These are phyloP conservation scores for Smithornis capensis DNA, from an alignment of 2,113 vertebrate species.

Conservation along the genomic window DNA sequence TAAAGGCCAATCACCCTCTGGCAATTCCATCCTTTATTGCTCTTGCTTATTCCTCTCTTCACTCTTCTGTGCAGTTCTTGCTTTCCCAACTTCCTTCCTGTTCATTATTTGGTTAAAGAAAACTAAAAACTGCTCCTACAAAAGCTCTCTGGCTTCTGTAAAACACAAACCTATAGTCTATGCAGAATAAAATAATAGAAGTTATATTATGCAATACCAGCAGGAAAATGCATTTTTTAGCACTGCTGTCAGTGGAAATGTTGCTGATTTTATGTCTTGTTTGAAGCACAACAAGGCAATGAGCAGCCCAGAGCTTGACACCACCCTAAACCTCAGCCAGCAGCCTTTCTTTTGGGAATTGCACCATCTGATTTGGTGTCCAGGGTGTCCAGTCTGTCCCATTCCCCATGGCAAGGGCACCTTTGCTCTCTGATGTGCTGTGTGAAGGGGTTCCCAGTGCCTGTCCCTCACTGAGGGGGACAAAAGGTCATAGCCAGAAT, in stretches of 20 bases:
- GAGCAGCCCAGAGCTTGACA: not conserved
- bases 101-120: not conserved
- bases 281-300: not conserved
- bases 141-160: not conserved
- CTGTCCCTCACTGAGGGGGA: not conserved
- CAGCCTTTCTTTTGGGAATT: not conserved
- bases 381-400: not conserved
- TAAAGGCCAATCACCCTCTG: constrained; percentile 20
- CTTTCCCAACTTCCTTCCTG: not conserved
- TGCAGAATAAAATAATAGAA: not conserved
- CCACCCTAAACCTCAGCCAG: not conserved
- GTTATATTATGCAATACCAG: not conserved
- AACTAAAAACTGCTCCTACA: not conserved
- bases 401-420: fast-evolving
- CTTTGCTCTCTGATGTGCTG: fast-evolving
- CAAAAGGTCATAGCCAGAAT: not conserved
- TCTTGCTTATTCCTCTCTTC: not conserved
- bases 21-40: not conserved
- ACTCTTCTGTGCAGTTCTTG: not conserved
- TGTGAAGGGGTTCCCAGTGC: not conserved
- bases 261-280: not conserved
- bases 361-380: fast-evolving
- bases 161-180: not conserved
- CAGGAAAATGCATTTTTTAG: not conserved
- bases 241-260: not conserved